Evolutionary conservation across 2,888 invertebrate genomes (phyloP), one percentile per base, ranked within the genome.

Genomic region (Ceratothoa steindachneri): DNA sequence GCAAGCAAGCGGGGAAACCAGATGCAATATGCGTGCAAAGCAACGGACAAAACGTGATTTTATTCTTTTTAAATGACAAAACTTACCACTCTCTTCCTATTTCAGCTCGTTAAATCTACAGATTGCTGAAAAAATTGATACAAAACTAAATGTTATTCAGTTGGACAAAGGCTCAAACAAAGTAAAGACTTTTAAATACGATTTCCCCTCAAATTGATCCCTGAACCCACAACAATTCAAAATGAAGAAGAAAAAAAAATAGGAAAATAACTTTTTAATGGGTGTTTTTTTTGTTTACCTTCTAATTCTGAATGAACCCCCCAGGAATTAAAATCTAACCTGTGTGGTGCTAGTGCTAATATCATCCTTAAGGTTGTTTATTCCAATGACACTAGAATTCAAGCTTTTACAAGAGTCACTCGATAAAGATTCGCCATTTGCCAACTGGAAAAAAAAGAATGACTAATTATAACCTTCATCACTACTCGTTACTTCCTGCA

Each of bases 101-200:
- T 73, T 77, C 77, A 77, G 77, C 77, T 77, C 41, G 77, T 74
- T 60, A 77, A 71, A 27, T 71, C 67, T 66, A 77, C 30, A 64
- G 77, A 71, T 73, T 77, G 77, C 77, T 77, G 77, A 29, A 76
- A 76, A 53, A 41, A 66, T 41, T 60, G 27, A 60, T 12, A 24
- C n/a, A 60, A 60, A 24, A 60, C n/a, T 24, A 22, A 60, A 55
- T 41, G 41, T 41, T 15, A 9, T 41, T 9, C 41, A 5, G 15
- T 41, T 41, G 15, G 15, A 41, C 41, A 9, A 41, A 41, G 41
- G 5, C 41, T 41, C n/a, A n/a, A n/a, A n/a, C n/a, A n/a, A n/a
- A n/a, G n/a, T n/a, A n/a, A n/a, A n/a, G n/a, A n/a, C n/a, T n/a
- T n/a, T n/a, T n/a, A n/a, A n/a, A n/a, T n/a, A n/a, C n/a, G n/a